Percentiles rank a stretch among this genome's conserved stretches.
phyloP scores from a whole-genome alignment of 2,888 invertebrate genomes.

The Apamea sordens region DNA sequence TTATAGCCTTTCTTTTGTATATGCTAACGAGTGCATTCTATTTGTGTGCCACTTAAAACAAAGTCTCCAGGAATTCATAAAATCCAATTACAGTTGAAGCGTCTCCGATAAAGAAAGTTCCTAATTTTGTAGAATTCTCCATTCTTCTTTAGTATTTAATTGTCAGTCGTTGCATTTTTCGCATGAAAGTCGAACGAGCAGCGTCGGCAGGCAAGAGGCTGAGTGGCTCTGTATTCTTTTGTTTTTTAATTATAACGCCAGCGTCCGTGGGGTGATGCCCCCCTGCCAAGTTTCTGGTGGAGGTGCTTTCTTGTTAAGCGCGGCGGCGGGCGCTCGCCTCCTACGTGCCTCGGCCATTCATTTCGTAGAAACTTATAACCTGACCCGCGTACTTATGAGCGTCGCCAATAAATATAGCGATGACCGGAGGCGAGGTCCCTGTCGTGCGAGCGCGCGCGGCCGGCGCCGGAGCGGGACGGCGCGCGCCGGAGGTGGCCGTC shows the following conservation, averaged over 20 bases:
- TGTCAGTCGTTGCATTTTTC: constrained; percentile 86
- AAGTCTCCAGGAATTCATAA: constrained; percentile 65
- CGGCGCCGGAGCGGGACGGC: constrained; percentile 80
- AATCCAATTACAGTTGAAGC: constrained; percentile 65
- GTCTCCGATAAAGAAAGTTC: constrained; percentile 66
- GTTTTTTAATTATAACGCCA: constrained; percentile 90
- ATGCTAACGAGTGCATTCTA: constrained; percentile 55
- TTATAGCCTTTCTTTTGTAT: constrained; percentile 32
- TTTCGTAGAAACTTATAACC: constrained; percentile 90
- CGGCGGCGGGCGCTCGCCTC: constrained; percentile 84
- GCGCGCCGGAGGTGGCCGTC: constrained; percentile 77
- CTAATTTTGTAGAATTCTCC: constrained; percentile 67
- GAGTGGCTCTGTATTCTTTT: constrained; percentile 90
- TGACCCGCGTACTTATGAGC: constrained; percentile 90
- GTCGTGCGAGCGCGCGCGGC: constrained; percentile 72
- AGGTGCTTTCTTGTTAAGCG: constrained; percentile 89
- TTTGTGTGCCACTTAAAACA: constrained; percentile 50
- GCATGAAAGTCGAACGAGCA: constrained; percentile 84
- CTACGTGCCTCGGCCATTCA: constrained; percentile 90
- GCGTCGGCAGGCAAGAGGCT: constrained; percentile 83
- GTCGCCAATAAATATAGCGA: constrained; percentile 90
- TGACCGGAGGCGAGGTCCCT: constrained; percentile 88
- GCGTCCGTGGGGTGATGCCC: constrained; percentile 82
- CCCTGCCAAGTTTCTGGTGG: constrained; percentile 85
- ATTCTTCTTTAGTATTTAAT: constrained; percentile 76